phyloP scores from a whole-genome alignment of 1,140 invertebrate genomes.

The Magallana ariakensis region DNA sequence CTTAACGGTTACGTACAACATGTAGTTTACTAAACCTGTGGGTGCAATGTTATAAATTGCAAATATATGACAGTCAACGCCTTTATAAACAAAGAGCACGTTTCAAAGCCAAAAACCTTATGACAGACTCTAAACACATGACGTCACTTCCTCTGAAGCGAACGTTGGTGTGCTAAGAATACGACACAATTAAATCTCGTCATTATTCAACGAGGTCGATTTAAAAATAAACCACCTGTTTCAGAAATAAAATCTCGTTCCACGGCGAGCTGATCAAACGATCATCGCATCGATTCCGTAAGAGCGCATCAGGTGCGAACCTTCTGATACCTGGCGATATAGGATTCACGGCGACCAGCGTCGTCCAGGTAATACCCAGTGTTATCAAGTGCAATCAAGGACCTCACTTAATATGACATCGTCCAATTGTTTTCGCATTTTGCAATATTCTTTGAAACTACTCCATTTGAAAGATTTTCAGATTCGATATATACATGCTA shows the following conservation, averaged over 20 bases:
- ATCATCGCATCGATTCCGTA: not conserved
- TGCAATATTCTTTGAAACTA: conserved; percentile 29
- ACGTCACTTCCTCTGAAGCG: too few relatives aligned
- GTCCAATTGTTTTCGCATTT: conserved; percentile 3
- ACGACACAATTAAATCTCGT: too few relatives aligned
- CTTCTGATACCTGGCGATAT: not conserved
- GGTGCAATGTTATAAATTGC: too few relatives aligned
- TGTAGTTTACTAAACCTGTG: too few relatives aligned
- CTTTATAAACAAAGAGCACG: too few relatives aligned
- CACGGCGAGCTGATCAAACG: not conserved
- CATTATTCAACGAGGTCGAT: not conserved
- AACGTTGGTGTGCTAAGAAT: too few relatives aligned
- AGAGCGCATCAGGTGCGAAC: conserved; percentile 32
- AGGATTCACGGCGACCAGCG: not conserved
- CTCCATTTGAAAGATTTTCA: conserved; percentile 38
- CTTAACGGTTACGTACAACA: too few relatives aligned
- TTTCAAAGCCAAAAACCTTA: too few relatives aligned
- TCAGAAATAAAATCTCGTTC: not conserved
- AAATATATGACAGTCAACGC: too few relatives aligned
- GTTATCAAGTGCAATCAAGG: conserved; percentile 25
- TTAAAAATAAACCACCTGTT: conserved; percentile 16
- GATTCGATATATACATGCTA: conserved; percentile 21
- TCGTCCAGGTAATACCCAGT: not conserved
- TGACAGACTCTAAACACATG: too few relatives aligned
- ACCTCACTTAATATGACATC: not conserved